phyloP scores from a whole-genome alignment of 2,888 invertebrate genomes.

The Sipha maydis region DNA sequence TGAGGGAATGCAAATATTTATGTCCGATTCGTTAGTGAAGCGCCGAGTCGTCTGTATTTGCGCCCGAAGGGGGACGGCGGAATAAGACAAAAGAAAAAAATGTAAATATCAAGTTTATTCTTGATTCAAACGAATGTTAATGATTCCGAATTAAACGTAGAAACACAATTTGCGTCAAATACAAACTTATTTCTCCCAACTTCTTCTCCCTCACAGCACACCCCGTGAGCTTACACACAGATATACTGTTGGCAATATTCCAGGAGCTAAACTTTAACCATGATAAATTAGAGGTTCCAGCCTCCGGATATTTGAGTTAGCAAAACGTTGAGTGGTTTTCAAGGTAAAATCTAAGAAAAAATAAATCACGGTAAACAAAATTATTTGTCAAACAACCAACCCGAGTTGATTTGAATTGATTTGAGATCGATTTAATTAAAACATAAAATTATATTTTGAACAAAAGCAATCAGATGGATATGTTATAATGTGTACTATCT shows the following conservation, averaged over 20 bases:
- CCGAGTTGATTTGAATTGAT: constrained; percentile 16
- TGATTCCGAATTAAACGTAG: constrained; percentile 31
- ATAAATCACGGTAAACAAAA: not conserved
- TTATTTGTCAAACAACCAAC: not conserved
- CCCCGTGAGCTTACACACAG: not conserved
- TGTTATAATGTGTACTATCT: not conserved
- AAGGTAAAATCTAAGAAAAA: not conserved
- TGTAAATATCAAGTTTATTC: not conserved
- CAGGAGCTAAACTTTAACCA: constrained; percentile 15
- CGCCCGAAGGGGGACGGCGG: not conserved
- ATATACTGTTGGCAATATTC: not conserved
- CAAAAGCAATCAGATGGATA: not conserved
- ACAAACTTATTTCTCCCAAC: constrained; percentile 33
- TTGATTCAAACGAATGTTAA: constrained; percentile 8
- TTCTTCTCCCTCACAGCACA: not conserved
- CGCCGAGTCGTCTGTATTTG: not conserved
- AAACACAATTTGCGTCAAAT: constrained; percentile 19
- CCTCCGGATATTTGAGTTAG: constrained; percentile 28
- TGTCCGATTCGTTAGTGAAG: constrained; percentile 21
- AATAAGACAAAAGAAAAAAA: not conserved
- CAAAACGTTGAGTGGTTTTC: constrained; percentile 10
- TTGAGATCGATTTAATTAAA: not conserved
- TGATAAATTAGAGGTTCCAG: constrained; percentile 13
- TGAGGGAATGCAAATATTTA: not conserved
- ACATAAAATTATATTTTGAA: not conserved